A percentile compares a stretch with the other conserved stretches of the same genome.
Conservation (phyloP, 2,113 vertebrate species). For the Taurulus bubalis region DNA sequence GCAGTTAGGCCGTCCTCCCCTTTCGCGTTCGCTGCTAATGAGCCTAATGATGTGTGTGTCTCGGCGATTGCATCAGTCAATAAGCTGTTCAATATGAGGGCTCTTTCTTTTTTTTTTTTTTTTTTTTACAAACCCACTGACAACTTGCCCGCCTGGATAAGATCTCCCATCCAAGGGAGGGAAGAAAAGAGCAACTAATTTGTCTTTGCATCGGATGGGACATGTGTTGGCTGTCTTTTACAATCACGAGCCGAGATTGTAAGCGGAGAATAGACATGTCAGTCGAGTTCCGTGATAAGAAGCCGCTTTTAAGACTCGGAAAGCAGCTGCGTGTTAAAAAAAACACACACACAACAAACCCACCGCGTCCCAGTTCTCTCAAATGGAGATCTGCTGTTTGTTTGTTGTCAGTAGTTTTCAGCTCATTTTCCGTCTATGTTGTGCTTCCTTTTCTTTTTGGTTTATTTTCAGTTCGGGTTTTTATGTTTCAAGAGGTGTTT, state of each 20-base stretch:
- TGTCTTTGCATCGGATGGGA: conserved; percentile 75
- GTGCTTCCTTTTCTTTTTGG: conserved; percentile 22
- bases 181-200: conserved; percentile 74
- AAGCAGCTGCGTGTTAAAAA: conserved; percentile 56
- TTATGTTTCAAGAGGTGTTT: conserved; percentile 29
- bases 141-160: conserved; percentile 82
- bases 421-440: conserved; percentile 7
- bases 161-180: conserved; percentile 69
- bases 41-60: conserved; percentile 84
- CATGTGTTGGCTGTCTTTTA: conserved; percentile 80
- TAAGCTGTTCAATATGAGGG: conserved; percentile 81
- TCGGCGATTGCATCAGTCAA: conserved; percentile 82
- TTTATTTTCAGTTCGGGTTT: conserved; percentile 38
- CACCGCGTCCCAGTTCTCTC: conserved; percentile 49
- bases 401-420: conserved; percentile 25
- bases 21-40: conserved; percentile 78
- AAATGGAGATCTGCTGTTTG: conserved; percentile 41
- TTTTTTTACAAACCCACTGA: conserved; percentile 68
- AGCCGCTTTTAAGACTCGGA: conserved; percentile 62
- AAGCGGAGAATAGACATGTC: conserved; percentile 77
- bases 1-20: conserved; percentile 73
- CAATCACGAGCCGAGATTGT: conserved; percentile 74
- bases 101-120: conserved; percentile 10
- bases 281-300: conserved; percentile 75
- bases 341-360: background rate